phyloP scores from a whole-genome alignment of 2,797 vertebrate genomes.

The Hydrolagus colliei region DNA sequence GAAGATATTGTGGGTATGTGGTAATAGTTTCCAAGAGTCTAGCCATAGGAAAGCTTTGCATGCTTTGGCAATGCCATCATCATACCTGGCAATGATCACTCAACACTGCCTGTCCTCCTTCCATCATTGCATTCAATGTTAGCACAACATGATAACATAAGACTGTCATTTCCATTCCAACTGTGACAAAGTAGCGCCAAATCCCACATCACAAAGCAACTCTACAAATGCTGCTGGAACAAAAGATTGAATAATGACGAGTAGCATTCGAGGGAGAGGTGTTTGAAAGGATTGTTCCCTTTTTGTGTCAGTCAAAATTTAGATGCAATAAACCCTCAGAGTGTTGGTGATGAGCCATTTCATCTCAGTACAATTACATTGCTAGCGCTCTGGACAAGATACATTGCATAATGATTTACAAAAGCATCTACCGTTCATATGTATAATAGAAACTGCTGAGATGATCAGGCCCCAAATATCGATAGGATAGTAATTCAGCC shows the following conservation, averaged over 20 bases:
- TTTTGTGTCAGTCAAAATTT: too few relatives aligned
- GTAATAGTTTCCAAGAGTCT: slow-evolving; percentile 5
- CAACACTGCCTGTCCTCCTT: slow-evolving; percentile 36
- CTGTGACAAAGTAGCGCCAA: slow-evolving; percentile 27
- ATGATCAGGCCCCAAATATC: too few relatives aligned
- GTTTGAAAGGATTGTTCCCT: too few relatives aligned
- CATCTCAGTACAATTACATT: too few relatives aligned
- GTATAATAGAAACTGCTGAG: too few relatives aligned
- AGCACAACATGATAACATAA: slow-evolving; percentile 34
- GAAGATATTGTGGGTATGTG: slow-evolving; percentile 33
- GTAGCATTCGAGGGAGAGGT: background rate
- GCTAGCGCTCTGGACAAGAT: too few relatives aligned
- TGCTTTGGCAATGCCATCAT: slow-evolving; percentile 39
- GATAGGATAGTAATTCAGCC: too few relatives aligned
- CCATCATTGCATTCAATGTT: slow-evolving; percentile 33
- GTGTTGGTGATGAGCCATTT: too few relatives aligned
- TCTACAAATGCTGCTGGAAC: background rate
- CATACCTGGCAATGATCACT: slow-evolving; percentile 49
- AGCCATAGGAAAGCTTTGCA: slow-evolving; percentile 37
- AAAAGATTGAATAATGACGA: background rate
- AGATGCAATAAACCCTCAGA: too few relatives aligned
- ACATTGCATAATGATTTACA: too few relatives aligned
- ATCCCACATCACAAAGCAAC: slow-evolving; percentile 28
- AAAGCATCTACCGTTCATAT: too few relatives aligned
- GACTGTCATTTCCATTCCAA: slow-evolving; percentile 41